Evolutionary conservation across 2,888 invertebrate species (phyloP), one percentile per base, ranked within the genome.

Genomic region (Spodoptera picta): DNA sequence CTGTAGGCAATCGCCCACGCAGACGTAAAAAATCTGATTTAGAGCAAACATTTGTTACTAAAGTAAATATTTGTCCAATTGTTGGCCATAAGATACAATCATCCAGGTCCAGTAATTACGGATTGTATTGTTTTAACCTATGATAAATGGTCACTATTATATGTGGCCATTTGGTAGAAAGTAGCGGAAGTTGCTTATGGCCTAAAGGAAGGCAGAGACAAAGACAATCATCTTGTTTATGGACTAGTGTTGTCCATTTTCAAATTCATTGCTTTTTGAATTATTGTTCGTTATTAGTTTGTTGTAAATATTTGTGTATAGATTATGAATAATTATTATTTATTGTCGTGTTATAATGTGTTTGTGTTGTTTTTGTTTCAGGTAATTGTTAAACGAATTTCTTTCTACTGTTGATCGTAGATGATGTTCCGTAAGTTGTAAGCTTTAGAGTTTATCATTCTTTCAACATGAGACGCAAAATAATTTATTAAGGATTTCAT

Each of bases 151-250:
- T 41, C 27, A 48, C 50, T 66, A 68, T 71, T 69, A 82, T 77
- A 71, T 69, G 64, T 83, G 73, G 77, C 61, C 71, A 70, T 71
- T 73, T 59, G 73, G 76, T 83, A 85, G 84, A 85, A 85, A 85
- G 85, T 65, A 66, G 58, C 75, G 85, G 83, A 84, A 81, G 82
- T 70, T 56, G 69, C 66, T 55, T 72, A 71, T 74, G 45, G 78
- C 76, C 77, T 49, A 68, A 50, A 75, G 77, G 74, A 65, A 75
- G 65, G 68, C 78, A 73, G 70, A 78, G 65, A 69, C 78, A 73
- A 71, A 78, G 67, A 73, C 79, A 77, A 77, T 76, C 74, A 74
- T 72, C 58, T 74, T 77, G 52, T 70, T 73, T 62, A 72, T 63
- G 53, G 58, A 57, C 47, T 69, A 66, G 11, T 46, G 67, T 54